Evolutionary conservation across 2,797 vertebrate species (phyloP).

Genomic region (Aldrovandia affinis): DNA sequence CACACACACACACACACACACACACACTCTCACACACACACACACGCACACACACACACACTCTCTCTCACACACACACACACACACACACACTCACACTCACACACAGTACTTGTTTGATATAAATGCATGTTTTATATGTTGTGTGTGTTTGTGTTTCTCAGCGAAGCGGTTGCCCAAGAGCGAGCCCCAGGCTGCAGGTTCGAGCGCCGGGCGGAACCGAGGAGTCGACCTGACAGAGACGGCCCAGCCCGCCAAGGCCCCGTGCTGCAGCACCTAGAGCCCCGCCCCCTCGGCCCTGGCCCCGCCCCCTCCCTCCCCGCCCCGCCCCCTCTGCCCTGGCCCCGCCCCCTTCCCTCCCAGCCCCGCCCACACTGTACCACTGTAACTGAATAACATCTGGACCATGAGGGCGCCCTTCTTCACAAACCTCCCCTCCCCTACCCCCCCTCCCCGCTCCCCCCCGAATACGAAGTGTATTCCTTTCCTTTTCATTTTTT

Average conservation of each 20-base stretch:
- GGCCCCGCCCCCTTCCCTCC: conserved; percentile 20
- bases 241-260: conserved; percentile 87
- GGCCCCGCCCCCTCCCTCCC: conserved; percentile 58
- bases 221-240: conserved; percentile 94
- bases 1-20: too few species aligned
- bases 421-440: conserved; percentile 69
- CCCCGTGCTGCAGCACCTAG: conserved; percentile 96
- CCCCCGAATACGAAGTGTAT: conserved; percentile 75
- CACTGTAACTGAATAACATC: conserved; percentile 78
- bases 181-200: conserved; percentile 89
- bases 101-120: background rate
- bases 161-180: conserved; percentile 96
- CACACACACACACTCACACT: too few species aligned
- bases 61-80: too few species aligned
- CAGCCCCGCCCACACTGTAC: conserved; percentile 61
- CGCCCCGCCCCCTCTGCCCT: conserved; percentile 56
- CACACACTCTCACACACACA: too few species aligned
- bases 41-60: too few species aligned
- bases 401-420: conserved; percentile 66
- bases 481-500: conserved; percentile 65
- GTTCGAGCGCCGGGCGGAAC: conserved; percentile 82
- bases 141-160: conserved; percentile 36
- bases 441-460: conserved; percentile 57
- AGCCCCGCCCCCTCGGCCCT: conserved; percentile 66
- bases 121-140: background rate